These are phyloP conservation scores for Tetranychus piercei DNA, from an alignment of 2,888 invertebrate genomes.

Conservation along the genomic window DNA sequence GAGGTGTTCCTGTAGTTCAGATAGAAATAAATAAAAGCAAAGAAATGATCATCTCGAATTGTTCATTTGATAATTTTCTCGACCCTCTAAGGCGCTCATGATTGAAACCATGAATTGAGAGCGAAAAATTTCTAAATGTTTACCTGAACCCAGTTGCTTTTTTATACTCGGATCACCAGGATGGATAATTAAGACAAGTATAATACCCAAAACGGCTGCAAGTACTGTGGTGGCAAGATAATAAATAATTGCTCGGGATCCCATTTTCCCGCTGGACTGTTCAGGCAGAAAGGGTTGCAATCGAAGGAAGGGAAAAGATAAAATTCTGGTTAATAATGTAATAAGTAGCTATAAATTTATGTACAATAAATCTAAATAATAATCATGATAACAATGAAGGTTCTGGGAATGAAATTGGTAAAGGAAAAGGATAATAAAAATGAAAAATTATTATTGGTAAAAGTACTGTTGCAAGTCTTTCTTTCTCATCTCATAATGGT, in stretches of 20 bases:
- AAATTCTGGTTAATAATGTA: background rate
- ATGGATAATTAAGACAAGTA: slow-evolving; percentile 44
- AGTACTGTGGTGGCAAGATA: slow-evolving; percentile 46
- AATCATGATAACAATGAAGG: no score
- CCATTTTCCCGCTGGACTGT: slow-evolving; percentile 45
- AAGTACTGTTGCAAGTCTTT: no score
- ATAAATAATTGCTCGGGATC: slow-evolving; percentile 43
- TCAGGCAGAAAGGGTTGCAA: no score
- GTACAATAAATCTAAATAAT: no score
- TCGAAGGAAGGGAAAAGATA: background rate
- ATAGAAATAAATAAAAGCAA: background rate
- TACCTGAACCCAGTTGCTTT: background rate
- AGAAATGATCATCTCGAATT: background rate
- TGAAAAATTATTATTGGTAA: no score
- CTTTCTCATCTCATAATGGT: no score
- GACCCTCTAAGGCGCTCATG: background rate
- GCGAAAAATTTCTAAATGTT: background rate
- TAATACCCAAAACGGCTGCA: slow-evolving; percentile 46
- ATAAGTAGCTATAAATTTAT: no score
- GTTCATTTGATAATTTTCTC: background rate
- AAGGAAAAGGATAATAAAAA: no score
- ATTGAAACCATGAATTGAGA: background rate
- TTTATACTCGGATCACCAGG: slow-evolving; percentile 42
- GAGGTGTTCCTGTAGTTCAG: background rate
- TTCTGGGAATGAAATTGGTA: no score